These are phyloP conservation scores for Centropristis striata DNA, from an alignment of 2,113 vertebrate species.

Conservation along the genomic window DNA sequence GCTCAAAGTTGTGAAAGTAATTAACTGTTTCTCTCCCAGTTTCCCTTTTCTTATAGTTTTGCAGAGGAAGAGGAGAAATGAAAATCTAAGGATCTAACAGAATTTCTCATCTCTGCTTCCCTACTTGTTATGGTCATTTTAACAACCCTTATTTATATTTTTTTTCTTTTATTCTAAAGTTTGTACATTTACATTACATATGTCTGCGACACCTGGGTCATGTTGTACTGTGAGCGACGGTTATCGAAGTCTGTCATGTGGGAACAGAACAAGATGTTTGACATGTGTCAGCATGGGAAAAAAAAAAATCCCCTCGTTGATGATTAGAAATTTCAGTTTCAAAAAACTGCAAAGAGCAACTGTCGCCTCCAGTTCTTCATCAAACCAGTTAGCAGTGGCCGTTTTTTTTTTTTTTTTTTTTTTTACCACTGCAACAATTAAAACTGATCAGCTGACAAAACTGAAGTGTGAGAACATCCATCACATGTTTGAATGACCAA, in stretches of 20 bases:
- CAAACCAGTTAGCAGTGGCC: neutral
- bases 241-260: neutral
- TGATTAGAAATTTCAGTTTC: neutral
- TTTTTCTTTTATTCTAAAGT: neutral
- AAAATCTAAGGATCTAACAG: neutral
- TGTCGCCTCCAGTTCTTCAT: neutral
- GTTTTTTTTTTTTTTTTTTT: neutral
- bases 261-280: neutral
- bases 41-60: slow-evolving; percentile 17
- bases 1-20: slow-evolving; percentile 59
- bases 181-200: neutral
- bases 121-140: neutral
- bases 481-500: neutral
- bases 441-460: neutral
- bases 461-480: neutral
- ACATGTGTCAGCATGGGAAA: neutral
- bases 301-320: neutral
- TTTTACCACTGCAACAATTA: neutral
- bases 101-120: slow-evolving; percentile 15
- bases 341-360: too few species aligned
- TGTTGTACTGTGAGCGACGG: neutral
- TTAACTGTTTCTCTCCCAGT: slow-evolving; percentile 55
- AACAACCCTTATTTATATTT: neutral
- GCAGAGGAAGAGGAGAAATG: neutral
- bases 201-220: neutral